Evolutionary conservation across 2,797 vertebrate genomes (phyloP).

Genomic region (Propithecus deckenii): DNA sequence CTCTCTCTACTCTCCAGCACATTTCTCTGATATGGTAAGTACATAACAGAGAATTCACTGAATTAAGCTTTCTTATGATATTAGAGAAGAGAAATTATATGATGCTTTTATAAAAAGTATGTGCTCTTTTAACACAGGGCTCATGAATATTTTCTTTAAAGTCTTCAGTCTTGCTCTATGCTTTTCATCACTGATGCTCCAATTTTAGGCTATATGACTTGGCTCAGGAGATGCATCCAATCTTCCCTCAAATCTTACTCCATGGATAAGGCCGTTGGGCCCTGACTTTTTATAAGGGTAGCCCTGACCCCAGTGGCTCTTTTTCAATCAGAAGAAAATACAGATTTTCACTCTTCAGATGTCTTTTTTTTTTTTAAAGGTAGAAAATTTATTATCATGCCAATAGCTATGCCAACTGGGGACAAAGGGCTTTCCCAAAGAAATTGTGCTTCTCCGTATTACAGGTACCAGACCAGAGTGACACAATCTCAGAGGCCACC

Average conservation of each 20-base stretch:
- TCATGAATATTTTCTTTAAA: background rate
- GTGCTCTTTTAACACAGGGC: background rate
- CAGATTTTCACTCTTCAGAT: background rate
- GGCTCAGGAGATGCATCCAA: background rate
- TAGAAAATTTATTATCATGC: conserved; percentile 56
- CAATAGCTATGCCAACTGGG: background rate
- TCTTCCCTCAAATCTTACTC: background rate
- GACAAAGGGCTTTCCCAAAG: background rate
- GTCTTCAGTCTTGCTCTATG: background rate
- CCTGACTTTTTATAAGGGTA: background rate
- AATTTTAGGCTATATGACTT: background rate
- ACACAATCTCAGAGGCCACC: background rate
- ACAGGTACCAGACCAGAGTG: background rate
- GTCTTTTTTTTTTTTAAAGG: background rate
- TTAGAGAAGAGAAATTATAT: background rate
- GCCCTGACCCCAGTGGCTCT: background rate
- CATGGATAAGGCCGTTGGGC: background rate
- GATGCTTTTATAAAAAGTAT: background rate
- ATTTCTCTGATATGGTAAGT: background rate
- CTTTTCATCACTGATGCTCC: background rate
- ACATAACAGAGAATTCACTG: background rate
- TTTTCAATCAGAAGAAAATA: background rate
- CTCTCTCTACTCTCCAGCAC: background rate
- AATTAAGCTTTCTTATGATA: background rate
- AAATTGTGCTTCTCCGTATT: background rate